Evolutionary conservation across 2,113 vertebrate species (phyloP).

Genomic region (Colaptes auratus): DNA sequence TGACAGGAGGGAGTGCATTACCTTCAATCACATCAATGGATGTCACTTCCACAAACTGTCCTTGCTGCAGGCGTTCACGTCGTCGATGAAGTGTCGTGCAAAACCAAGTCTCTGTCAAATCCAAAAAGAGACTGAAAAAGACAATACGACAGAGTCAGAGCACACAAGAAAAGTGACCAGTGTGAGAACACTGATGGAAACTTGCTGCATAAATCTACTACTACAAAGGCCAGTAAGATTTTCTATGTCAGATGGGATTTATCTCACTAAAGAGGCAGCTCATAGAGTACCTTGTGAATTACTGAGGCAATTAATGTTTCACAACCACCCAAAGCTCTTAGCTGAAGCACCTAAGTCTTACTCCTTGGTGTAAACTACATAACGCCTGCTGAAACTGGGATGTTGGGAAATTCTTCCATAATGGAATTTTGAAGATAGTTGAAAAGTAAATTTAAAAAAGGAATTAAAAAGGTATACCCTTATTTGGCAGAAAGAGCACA

Average conservation of each 20-base stretch:
- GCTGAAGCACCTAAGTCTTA: background rate
- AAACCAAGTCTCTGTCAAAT: background rate
- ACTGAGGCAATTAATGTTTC: background rate
- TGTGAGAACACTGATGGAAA: background rate
- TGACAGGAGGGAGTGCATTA: background rate
- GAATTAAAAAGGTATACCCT: background rate
- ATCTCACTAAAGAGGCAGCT: background rate
- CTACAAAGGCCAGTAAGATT: background rate
- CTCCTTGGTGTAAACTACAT: background rate
- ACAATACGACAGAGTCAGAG: background rate
- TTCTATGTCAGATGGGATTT: background rate
- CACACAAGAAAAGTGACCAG: background rate
- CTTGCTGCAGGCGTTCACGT: background rate
- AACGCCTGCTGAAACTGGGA: background rate
- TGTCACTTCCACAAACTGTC: background rate
- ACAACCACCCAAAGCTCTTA: background rate
- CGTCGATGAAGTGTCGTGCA: background rate
- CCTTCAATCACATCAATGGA: conserved; percentile 65
- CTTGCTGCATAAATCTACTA: background rate
- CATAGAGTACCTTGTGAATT: background rate
- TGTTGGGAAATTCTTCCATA: background rate
- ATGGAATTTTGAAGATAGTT: background rate
- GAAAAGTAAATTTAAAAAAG: background rate
- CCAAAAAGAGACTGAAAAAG: conserved; percentile 41
- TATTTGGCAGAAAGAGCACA: background rate